Percentiles rank a stretch among this genome's conserved stretches.
phyloP scores from a whole-genome alignment of 2,113 vertebrate genomes.

The Myiopsitta monachus region DNA sequence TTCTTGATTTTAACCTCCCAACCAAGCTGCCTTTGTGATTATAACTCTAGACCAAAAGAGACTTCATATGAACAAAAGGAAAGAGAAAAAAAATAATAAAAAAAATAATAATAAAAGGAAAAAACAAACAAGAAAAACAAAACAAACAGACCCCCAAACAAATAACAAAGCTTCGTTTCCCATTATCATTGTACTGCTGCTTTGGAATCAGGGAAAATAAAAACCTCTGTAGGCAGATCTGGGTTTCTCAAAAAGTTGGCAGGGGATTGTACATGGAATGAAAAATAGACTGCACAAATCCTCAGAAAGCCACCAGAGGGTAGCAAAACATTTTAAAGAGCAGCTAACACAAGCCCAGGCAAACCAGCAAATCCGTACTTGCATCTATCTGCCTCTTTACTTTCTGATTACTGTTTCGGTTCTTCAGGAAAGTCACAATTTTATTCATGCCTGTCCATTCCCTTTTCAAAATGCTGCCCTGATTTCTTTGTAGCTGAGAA shows the following conservation, averaged over 20 bases:
- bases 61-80: neutral
- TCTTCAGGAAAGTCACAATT: neutral
- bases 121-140: fast-evolving
- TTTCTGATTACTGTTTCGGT: neutral
- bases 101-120: neutral
- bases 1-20: neutral
- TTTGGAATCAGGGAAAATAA: neutral
- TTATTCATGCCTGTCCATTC: neutral
- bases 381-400: neutral
- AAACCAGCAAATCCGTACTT: neutral
- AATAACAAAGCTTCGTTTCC: neutral
- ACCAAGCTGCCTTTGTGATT: neutral
- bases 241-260: neutral
- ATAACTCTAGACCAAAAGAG: neutral
- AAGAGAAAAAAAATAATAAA: too few relatives aligned
- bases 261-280: neutral
- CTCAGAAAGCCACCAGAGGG: constrained; percentile 68
- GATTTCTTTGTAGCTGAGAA: neutral
- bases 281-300: neutral
- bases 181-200: neutral
- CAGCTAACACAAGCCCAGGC: neutral
- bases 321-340: constrained; percentile 67
- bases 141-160: neutral
- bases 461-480: neutral
- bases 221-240: neutral